A percentile compares a stretch with the other conserved stretches of the same genome.
Conservation (phyloP, 2,113 vertebrate genomes). For the Synodontis membranacea region DNA sequence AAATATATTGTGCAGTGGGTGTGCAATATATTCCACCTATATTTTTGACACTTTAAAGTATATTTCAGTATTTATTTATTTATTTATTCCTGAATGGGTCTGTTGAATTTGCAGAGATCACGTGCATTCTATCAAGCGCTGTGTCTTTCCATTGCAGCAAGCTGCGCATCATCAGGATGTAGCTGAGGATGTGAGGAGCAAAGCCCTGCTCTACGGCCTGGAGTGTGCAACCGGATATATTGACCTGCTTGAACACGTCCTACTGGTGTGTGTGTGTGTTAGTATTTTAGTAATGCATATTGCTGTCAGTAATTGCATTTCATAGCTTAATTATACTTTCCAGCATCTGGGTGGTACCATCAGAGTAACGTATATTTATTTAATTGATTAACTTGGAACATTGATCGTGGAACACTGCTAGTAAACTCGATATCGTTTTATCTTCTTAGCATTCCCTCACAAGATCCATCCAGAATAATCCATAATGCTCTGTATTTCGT, state of each 20-base stretch:
- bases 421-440: neutral
- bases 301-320: neutral
- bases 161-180: slow-evolving; percentile 90
- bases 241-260: slow-evolving; percentile 91
- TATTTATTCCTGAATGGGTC: neutral
- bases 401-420: neutral
- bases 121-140: neutral
- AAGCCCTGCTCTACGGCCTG: slow-evolving; percentile 84
- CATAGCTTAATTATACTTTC: neutral
- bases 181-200: slow-evolving; percentile 77
- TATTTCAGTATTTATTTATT: neutral
- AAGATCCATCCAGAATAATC: too few relatives aligned
- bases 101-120: neutral
- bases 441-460: too few relatives aligned
- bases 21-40: too few relatives aligned
- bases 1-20: too few relatives aligned
- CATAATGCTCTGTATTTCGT: neutral
- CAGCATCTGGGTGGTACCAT: neutral
- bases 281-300: slow-evolving; percentile 16
- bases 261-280: slow-evolving; percentile 70
- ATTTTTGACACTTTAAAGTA: too few relatives aligned
- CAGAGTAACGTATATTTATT: neutral
- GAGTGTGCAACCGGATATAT: slow-evolving; percentile 92
- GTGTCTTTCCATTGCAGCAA: slow-evolving; percentile 76
- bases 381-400: neutral